Conservation (phyloP, 92 coral and sea anemone species). For the Montipora capitata region DNA sequence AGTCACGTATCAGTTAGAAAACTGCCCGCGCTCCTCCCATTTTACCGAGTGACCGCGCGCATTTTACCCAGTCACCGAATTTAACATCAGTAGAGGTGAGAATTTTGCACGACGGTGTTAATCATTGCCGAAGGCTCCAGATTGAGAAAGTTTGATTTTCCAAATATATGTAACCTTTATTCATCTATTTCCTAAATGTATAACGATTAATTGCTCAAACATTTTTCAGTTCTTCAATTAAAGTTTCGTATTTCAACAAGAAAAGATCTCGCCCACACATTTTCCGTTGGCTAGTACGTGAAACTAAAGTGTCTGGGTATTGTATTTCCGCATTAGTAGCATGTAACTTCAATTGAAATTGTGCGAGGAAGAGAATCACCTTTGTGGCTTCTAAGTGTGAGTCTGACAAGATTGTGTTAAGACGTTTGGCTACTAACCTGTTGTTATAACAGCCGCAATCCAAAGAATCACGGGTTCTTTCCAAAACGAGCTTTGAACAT, state of each 20-base stretch:
- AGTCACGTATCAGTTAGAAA: neutral
- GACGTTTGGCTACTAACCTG: constrained; percentile 1
- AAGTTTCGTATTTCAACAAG: neutral
- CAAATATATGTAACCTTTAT: neutral
- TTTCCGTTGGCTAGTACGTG: neutral
- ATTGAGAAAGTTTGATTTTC: neutral
- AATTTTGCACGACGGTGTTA: neutral
- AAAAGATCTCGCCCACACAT: neutral
- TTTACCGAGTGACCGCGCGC: neutral
- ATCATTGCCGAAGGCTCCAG: neutral
- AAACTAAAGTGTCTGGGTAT: neutral
- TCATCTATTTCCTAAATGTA: too few species aligned
- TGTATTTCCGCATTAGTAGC: neutral
- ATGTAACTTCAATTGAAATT: neutral
- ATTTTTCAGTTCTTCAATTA: neutral
- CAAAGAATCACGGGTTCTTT: neutral
- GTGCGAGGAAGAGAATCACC: neutral
- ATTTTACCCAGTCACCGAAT: neutral
- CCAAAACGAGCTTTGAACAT: neutral
- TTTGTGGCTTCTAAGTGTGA: neutral
- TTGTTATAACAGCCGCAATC: constrained; percentile 8
- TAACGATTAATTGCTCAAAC: too few species aligned
- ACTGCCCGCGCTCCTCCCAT: constrained; percentile 1
- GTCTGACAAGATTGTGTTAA: neutral
- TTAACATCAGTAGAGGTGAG: neutral